phyloP scores from a whole-genome alignment of 2,797 vertebrate species.

The Distichodus sexfasciatus region DNA sequence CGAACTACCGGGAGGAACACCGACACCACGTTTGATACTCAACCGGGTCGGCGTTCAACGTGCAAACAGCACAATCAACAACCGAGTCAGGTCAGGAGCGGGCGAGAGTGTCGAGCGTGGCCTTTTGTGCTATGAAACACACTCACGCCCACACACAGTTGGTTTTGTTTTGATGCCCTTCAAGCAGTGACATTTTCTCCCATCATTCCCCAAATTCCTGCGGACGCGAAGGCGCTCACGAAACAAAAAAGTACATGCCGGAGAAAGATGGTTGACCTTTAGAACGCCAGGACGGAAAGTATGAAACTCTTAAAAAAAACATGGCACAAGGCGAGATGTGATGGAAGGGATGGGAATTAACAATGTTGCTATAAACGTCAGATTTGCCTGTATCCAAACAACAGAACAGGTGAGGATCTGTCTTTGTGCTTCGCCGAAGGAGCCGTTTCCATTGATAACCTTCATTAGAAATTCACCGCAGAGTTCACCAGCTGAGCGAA shows the following conservation, averaged over 20 bases:
- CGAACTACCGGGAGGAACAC: neutral
- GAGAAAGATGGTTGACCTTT: conserved; percentile 72
- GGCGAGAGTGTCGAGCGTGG: neutral
- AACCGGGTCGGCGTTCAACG: too few species aligned
- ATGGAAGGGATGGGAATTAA: conserved; percentile 31
- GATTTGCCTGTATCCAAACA: neutral
- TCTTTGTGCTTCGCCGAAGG: conserved; percentile 60
- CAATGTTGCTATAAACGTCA: conserved; percentile 34
- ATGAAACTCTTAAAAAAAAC: too few species aligned
- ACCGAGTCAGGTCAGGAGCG: neutral
- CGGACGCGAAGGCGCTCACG: conserved; percentile 56
- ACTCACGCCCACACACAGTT: conserved; percentile 6
- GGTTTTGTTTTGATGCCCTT: conserved; percentile 58
- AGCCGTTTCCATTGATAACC: conserved; percentile 64
- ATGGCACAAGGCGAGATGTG: conserved; percentile 46
- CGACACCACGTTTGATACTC: neutral
- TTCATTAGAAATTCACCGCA: conserved; percentile 63
- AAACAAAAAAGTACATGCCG: conserved; percentile 55
- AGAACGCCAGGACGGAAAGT: conserved; percentile 40
- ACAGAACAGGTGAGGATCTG: conserved; percentile 6
- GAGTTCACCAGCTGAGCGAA: conserved; percentile 48
- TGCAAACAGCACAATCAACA: neutral
- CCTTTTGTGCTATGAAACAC: neutral
- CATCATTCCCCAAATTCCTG: conserved; percentile 64
- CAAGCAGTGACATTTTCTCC: conserved; percentile 65